Evolutionary conservation across 2,888 invertebrate species (phyloP).

Genomic region (Aricia artaxerxes): DNA sequence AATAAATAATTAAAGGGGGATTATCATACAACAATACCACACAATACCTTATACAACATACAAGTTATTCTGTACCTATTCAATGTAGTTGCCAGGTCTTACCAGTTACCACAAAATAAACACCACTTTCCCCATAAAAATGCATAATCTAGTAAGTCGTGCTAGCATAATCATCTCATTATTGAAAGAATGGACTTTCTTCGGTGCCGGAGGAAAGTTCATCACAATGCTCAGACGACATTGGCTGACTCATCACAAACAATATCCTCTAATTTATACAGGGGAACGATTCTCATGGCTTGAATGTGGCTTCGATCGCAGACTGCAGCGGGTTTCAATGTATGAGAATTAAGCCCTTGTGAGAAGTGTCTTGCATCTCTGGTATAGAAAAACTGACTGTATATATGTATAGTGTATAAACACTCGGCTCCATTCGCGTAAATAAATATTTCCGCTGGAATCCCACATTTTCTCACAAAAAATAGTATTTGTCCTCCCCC

Average conservation of each 20-base stretch:
- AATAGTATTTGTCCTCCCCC: too few relatives aligned
- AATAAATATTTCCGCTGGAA: too few relatives aligned
- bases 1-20: too few relatives aligned
- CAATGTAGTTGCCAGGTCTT: neutral
- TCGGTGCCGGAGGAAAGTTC: conserved; percentile 69
- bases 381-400: too few relatives aligned
- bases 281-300: neutral
- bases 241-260: conserved; percentile 72
- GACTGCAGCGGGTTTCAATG: too few relatives aligned
- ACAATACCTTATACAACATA: neutral
- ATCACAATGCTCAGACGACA: conserved; percentile 59
- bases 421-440: too few relatives aligned
- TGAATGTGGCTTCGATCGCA: too few relatives aligned
- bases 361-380: too few relatives aligned
- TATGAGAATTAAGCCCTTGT: too few relatives aligned
- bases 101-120: neutral
- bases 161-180: conserved; percentile 67
- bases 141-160: conserved; percentile 39
- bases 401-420: too few relatives aligned
- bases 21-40: too few relatives aligned
- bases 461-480: too few relatives aligned
- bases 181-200: conserved; percentile 66
- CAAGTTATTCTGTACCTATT: neutral
- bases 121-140: conserved; percentile 16
- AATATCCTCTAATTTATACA: conserved; percentile 67